Base-by-base conservation (phyloP, 2,888 invertebrate genomes). In the Calliopum simillimum region DNA sequence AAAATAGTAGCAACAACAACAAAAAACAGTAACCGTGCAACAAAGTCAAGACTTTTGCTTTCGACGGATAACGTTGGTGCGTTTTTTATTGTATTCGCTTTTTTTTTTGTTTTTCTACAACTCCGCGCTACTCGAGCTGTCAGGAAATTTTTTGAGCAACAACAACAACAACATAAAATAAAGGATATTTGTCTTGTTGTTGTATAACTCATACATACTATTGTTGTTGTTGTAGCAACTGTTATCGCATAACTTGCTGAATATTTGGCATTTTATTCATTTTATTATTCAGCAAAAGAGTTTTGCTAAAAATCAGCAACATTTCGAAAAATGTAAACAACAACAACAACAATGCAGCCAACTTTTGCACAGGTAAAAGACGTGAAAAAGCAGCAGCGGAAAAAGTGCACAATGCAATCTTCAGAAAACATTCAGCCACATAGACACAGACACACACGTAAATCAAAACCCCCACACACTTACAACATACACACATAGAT, bases 41-140 rank as follows among this genome's bases (percentile, higher is more conserved):
- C 41, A 41, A 64, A 49, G 53, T 49, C 43, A 64, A 64, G 53
- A 53, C 64, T 64, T 64, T 64, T 64, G 64, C 64, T 64, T 64
- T 64, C 64, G 51, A 33, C 11, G 64, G 14, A 51, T 51, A 12
- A n/a, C 46, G 41, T 43, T 41, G 44, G 8, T 41, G 44, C 59
- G 13, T 33, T 14, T 19, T n/a, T 59, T 59, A n/a, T n/a, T 33
- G 33, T 33, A 33, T 33, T 33, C 8, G n/a, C 16, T n/a, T 59
- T 19, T 8, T 58, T 58, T 41, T 16, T 41, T 58, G 25, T 63
- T 14, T 25, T 63, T 23, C n/a, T n/a, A n/a, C 33, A 33, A 33
- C 33, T 33, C 33, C 33, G 5, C 33, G 5, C 33, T 8, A 33
- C 53, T 49, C 14, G 64, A 53, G 64, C 49, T 64, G 64, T 53